Base-by-base conservation (phyloP, 2,797 vertebrate species). In the Sebastes wilsoni region DNA sequence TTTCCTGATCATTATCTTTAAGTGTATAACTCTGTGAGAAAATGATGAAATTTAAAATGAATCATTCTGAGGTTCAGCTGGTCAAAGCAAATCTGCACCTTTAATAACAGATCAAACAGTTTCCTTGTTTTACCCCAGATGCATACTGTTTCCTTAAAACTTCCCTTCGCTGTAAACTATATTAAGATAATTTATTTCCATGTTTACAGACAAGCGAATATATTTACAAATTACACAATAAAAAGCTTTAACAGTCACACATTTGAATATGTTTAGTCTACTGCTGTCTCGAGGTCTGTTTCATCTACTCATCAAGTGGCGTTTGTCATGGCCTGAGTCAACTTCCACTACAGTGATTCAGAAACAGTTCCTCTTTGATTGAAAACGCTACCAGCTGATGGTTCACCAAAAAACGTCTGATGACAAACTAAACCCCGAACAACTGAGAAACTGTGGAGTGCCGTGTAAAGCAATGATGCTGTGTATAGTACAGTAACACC, bases 351-450 rank as follows among this genome's bases (percentile, higher is more conserved):
- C 12, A 55, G 23, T 70, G 72, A 81, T 74, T 83, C 75, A 79
- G 55, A 81, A 71, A 11, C 52, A 20, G 6, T 5, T 9, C 8
- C 27, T 74, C 66, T 52, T 66, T 77, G 65, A 75, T 78, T 42
- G 62, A 77, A 86, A 84, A 60, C 56, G 58, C 55, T 62, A 59
- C 25, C 54, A 80, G 69, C 27, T 77, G 69, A 87, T 72, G 27
- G 30, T 71, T 65, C 18, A 65, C 80, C 58, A 49, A 70, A 65
- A 38, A 66, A 66, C 28, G 5, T 54, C 42, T 46, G 54, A 71
- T 66, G 62, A 75, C 34, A 1, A 59, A 83, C 56, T 62, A 38
- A 72, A 56, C 12, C 25, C 27, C 2, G 3, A 86, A 79, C 34
- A 77, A 77, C 38, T 60, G 38, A 46, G 22, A 78, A n/a, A 54